These are phyloP conservation scores for Mormyrus hasselquistii DNA, from an alignment of 2,797 vertebrate genomes.

Conservation along the genomic window DNA sequence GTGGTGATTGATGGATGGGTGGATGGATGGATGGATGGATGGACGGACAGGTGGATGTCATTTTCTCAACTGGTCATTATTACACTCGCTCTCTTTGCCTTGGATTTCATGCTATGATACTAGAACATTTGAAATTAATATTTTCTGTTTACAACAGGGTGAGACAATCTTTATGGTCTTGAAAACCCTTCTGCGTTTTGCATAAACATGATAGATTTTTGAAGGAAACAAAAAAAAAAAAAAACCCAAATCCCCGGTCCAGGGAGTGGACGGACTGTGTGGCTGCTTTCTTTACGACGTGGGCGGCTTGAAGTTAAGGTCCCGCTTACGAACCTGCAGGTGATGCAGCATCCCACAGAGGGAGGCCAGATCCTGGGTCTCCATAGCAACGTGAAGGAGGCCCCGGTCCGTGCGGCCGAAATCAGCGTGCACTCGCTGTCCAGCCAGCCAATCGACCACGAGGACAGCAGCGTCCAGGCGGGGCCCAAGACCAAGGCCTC, in stretches of 20 bases:
- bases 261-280: not conserved
- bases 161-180: not conserved
- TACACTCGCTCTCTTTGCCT: not conserved
- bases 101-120: not conserved
- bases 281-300: not conserved
- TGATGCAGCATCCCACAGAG: slow-evolving; percentile 54
- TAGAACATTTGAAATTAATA: not conserved
- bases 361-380: slow-evolving; percentile 52
- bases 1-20: not conserved
- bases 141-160: not conserved
- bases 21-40: not conserved
- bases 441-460: slow-evolving; percentile 55
- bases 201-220: not conserved
- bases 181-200: not conserved
- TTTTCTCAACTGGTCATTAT: not conserved
- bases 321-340: slow-evolving; percentile 29
- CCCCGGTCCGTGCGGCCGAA: slow-evolving; percentile 43
- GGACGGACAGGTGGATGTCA: not conserved
- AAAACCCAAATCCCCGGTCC: not conserved
- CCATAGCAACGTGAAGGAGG: slow-evolving; percentile 51
- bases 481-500: slow-evolving; percentile 62
- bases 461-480: slow-evolving; percentile 52
- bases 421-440: slow-evolving; percentile 63
- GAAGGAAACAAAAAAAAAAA: not conserved
- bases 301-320: no score